These are phyloP conservation scores for Melanotaenia boesemani DNA, from an alignment of 2,797 vertebrate species.

Conservation along the genomic window DNA sequence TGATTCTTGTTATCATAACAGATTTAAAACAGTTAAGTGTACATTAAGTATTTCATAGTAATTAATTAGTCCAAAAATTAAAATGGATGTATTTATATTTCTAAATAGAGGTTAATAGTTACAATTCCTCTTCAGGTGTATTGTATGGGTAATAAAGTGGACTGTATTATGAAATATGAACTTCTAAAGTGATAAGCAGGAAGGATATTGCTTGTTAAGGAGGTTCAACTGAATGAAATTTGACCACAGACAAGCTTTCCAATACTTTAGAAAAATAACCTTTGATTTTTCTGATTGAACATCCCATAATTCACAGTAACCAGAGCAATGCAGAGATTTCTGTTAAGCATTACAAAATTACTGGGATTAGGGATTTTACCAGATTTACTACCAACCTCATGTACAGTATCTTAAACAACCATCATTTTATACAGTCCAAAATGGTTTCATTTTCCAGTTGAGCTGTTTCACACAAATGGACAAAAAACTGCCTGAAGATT, in stretches of 20 bases:
- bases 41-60: no score
- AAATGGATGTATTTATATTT: no score
- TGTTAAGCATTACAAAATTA: neutral
- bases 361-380: neutral
- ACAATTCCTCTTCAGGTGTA: neutral
- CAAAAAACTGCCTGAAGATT: constrained; percentile 20
- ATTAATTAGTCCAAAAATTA: no score
- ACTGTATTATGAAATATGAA: neutral
- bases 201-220: neutral
- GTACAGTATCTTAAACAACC: neutral
- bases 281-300: neutral
- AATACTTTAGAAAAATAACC: neutral
- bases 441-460: constrained; percentile 22
- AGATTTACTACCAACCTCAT: neutral
- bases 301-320: neutral
- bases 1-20: no score
- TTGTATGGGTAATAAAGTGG: neutral
- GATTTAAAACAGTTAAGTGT: no score
- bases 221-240: neutral
- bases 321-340: neutral
- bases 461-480: constrained; percentile 10
- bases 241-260: no score
- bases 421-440: neutral
- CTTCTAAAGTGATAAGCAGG: neutral
- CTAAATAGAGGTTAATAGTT: neutral